Base-by-base conservation (phyloP, 2,888 invertebrate genomes). In the Ecliptopera silaceata region DNA sequence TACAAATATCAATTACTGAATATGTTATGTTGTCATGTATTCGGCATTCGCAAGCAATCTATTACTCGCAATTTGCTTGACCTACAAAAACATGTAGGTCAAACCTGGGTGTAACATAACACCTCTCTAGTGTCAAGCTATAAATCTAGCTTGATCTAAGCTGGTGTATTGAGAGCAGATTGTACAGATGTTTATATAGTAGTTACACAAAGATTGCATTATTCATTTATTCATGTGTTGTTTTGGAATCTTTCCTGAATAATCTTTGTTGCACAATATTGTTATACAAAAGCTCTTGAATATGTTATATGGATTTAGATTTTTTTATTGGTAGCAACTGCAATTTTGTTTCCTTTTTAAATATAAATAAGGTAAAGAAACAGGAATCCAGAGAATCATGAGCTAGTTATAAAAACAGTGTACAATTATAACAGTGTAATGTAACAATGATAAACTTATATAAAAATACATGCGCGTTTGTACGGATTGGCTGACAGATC, bases 31-130 rank as follows among this genome's bases (percentile, higher is more conserved):
- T 18, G 29, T 36, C 36, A 36, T 43, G 47, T 34, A 46, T 17
- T 18, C 13, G 13, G 32, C 53, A 47, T 59, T 31, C 48, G 18
- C 34, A 48, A n/a, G 34, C 53, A 58, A 59, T 58, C 57, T 57
- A 36, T 59, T n/a, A n/a, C 3, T 31, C n/a, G n/a, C n/a, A 11
- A 11, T 3, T 46, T 45, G 22, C 20, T 41, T 63, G 61, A 65
- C 65, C 58, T 65, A 65, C 52, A 55, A 47, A 45, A 17, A 39
- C 47, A 65, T 55, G 47, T 63, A 61, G 63, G 65, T 60, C 52
- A 56, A 38, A 50, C 42, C 41, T 29, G 36, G 31, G 31, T 58
- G 55, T 52, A 61, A 56, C 45, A 43, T 44, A 56, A 52, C 58
- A 53, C 55, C 46, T 38, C 34, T 12, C 0, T 56, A 49, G 13